phyloP scores from a whole-genome alignment of 2,113 vertebrate genomes.

The Okapia johnstoni region DNA sequence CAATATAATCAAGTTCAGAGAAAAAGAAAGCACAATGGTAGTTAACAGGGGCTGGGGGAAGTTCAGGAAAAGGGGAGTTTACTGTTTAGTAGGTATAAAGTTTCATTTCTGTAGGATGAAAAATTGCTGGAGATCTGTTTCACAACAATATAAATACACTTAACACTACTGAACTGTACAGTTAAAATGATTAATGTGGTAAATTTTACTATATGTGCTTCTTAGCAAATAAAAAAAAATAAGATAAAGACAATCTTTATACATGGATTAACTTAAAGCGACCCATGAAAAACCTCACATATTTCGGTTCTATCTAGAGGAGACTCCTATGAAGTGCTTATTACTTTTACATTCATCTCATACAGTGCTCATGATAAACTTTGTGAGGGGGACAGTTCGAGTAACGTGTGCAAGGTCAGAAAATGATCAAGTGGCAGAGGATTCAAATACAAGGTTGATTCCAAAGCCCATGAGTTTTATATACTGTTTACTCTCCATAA shows the following conservation, averaged over 20 bases:
- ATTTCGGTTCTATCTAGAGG: neutral
- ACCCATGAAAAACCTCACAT: neutral
- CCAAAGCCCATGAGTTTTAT: neutral
- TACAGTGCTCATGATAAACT: neutral
- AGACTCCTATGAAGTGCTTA: neutral
- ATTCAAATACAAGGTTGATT: neutral
- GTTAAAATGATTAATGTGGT: neutral
- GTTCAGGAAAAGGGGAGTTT: neutral
- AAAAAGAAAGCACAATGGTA: neutral
- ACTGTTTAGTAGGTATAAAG: neutral
- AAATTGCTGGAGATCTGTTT: neutral
- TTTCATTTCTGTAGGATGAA: neutral
- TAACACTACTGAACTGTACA: neutral
- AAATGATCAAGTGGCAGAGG: neutral
- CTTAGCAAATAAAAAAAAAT: neutral
- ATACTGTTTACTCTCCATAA: neutral
- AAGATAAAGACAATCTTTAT: neutral
- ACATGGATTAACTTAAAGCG: neutral
- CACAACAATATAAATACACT: neutral
- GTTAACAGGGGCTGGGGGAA: neutral
- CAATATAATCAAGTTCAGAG: neutral
- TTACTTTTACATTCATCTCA: neutral
- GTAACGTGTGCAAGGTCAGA: neutral
- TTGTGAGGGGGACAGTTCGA: neutral
- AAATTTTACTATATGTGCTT: neutral